Evolutionary conservation across 2,797 vertebrate genomes (phyloP), one percentile per base, ranked within the genome.

Genomic region (Salmo trutta): DNA sequence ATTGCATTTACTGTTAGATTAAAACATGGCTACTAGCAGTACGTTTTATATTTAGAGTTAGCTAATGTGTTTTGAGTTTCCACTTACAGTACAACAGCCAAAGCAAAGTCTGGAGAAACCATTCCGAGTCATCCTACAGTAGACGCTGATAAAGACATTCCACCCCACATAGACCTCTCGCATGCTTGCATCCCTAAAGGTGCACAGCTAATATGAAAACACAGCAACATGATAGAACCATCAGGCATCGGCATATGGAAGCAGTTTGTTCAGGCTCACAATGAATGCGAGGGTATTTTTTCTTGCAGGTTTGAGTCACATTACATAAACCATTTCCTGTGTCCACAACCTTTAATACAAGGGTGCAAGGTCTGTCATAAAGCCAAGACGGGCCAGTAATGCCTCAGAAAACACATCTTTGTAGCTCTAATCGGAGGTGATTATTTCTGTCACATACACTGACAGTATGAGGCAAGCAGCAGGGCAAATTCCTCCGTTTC

Each of bases 261-360:
- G 54, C 66, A 27, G 77, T 91, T 91, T 83, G 62, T 75, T 83
- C 68, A 77, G 75, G 31, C 65, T 79, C 79, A 78, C 77, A 81
- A 85, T 62, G 78, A 83, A 85, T 33, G 62, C 27, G 53, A 71
- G 68, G 41, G 41, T 1, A 2, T 47, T 47, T 47, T 68, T 53
- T 72, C 71, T 65, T 68, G 59, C 72, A 72, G 81, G 70, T 86
- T 64, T 80, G 33, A 76, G 64, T 62, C 66, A 67, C 0, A 79
- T 91, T 92, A 86, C 73, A 82, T 84, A 89, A 93, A 81, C 69
- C 29, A 15, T 81, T 91, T 81, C 41, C 54, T 2, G 14, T 36
- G 69, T 82, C 83, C 77, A 85, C 68, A 82, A 29, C 82, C 71
- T 36, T 36, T 81, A 83, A 87, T 83, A 81, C 76, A 52, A 80